Base-by-base conservation (phyloP, 1,140 invertebrate species). In the Heterodera carotae region DNA sequence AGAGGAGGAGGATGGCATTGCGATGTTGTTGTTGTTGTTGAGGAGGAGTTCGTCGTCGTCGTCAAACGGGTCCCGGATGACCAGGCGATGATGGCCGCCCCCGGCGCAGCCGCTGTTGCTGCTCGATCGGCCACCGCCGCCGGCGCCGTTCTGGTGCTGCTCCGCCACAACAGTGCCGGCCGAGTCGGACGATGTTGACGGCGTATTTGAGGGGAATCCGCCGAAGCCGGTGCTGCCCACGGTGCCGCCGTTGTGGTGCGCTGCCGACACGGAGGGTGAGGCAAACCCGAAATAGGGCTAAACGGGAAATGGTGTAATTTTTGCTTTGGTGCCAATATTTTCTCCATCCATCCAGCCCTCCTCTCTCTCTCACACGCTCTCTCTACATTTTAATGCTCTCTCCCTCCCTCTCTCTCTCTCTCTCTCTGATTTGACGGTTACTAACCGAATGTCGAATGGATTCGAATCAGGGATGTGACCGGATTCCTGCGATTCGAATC, bases 21-120 rank as follows among this genome's bases (percentile, higher is more conserved):
- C 60, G n/a, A n/a, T 10, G 60, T 62, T 62, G 60, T 2, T 62
- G n/a, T 62, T n/a, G n/a, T 62, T 31, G 60, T n/a, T n/a, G 60
- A n/a, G n/a, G n/a, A n/a, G n/a, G n/a, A n/a, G n/a, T n/a, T 31
- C 18, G 22, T 18, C 7, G 62, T 66, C 62, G 62, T 66, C 62
- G 62, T 66, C 62, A 34, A 66, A 66, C 25, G 33, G 62, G 62
- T 66, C 62, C 29, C 62, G 62, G 62, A 66, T 66, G 62, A 66
- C 62, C 62, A 66, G 27, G 0, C 62, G 62, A 34, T 66, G 27
- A 22, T 8, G 15, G 15, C 39, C 39, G 39, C n/a, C n/a, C n/a
- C n/a, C n/a, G n/a, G n/a, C n/a, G n/a, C 39, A 10, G 39, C 39
- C 15, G 39, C 39, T 43, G 39, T 12, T 12, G 2, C 48, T 56